phyloP scores from a whole-genome alignment of 2,113 vertebrate species.

The Chionodraco myersi region DNA sequence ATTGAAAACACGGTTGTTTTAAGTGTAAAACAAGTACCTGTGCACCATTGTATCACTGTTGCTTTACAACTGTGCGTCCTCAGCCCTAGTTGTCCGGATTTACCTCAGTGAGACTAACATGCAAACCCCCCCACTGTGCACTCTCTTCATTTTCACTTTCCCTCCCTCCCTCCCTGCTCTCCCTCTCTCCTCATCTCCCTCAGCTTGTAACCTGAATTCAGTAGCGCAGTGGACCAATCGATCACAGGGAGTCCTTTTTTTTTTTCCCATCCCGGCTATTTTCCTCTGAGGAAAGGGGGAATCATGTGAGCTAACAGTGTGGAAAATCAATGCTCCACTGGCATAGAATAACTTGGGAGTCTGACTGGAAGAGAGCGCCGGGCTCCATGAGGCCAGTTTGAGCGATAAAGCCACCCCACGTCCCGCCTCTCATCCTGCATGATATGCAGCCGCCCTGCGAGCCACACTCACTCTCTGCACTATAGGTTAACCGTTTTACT shows the following conservation, averaged over 20 bases:
- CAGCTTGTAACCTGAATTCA: conserved; percentile 82
- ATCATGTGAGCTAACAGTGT: conserved; percentile 85
- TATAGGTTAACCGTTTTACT: conserved; percentile 71
- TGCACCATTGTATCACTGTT: not conserved
- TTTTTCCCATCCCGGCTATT: conserved; percentile 74
- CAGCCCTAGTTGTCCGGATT: conserved; percentile 49
- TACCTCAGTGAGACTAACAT: conserved; percentile 59
- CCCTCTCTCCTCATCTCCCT: conserved; percentile 64
- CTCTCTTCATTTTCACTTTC: conserved; percentile 32
- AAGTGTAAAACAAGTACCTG: conserved; percentile 4
- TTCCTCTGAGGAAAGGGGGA: conserved; percentile 80
- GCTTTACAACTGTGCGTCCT: conserved; percentile 15
- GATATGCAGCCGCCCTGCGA: conserved; percentile 61
- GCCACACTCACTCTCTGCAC: conserved; percentile 62
- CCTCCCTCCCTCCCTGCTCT: conserved; percentile 23
- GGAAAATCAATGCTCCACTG: conserved; percentile 83
- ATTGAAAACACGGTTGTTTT: not conserved
- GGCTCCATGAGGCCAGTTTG: conserved; percentile 72
- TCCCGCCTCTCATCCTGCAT: conserved; percentile 65
- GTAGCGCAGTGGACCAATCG: conserved; percentile 78
- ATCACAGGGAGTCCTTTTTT: conserved; percentile 80
- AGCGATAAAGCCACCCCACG: conserved; percentile 74
- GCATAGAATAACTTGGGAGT: conserved; percentile 80
- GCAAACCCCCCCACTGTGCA: conserved; percentile 37
- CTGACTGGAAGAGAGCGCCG: conserved; percentile 71